Evolutionary conservation across 2,113 vertebrate species (phyloP), one percentile per base, ranked within the genome.

Genomic region (Thoracochromis brauschi): DNA sequence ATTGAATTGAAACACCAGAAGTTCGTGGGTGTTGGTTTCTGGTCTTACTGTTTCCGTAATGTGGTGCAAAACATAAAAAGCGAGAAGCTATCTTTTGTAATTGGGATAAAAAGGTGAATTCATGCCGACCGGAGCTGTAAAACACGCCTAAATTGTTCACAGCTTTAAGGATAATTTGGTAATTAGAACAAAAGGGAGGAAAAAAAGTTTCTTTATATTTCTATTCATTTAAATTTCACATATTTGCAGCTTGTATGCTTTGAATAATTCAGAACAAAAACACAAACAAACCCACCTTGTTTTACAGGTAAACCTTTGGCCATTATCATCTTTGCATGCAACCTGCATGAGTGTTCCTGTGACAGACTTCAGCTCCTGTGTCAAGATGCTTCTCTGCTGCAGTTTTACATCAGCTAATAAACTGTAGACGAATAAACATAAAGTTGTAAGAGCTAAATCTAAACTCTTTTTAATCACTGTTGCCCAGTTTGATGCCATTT

Each of bases 81-180:
- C 7, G 3, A 29, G 24, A 47, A 75, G 24, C 9, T 17, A 3
- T 45, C 1, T 45, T 45, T 45, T 45, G 13, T 2, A 26, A 2
- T 45, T 47, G 68, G 2, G 6, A 47, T 29, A 29, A 75, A 75
- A 47, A 47, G 0, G 6, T 29, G 40, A 75, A 17, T 47, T 75
- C 9, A 1, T 10, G 21, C 1, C 1, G 16, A n/a, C 9, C 2
- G 5, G n/a, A 73, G 13, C 8, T 2, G 38, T 16, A 24, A 42
- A 71, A 26, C 12, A 8, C 4, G 3, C 13, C 38, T 73, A 26
- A 45, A 26, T 26, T 1, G 21, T 17, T 26, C 68, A 26, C 40
- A 73, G 68, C 38, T 45, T 5, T 26, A 9, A 10, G n/a, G 38
- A 24, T 9, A 65, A 3, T n/a, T 65, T 65, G 8, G 13, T 45